Base-by-base conservation (phyloP, 2,797 vertebrate species). In the Anomalospiza imberbis region DNA sequence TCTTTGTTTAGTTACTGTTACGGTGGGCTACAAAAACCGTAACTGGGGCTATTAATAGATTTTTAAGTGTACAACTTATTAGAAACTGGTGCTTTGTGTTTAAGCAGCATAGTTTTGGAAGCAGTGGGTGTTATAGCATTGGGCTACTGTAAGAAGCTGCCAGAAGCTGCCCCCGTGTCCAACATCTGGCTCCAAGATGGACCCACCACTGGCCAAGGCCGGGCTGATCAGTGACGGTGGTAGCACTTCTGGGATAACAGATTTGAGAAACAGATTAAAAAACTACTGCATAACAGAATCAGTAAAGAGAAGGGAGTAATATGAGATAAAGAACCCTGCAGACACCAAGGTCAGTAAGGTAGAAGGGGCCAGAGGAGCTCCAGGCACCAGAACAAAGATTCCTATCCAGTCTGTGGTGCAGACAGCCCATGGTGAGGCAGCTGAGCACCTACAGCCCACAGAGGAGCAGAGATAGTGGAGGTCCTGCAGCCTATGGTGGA, bases 201-300 rank as follows among this genome's bases (percentile, higher is more conserved):
- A 71, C 5, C 14, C 0, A 2, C 3, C 3, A 2, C 13, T 63
- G 58, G 22, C 17, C 62, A 53, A 72, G 9, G 29, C 3, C 0
- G 0, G 65, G 28, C 9, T 2, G 1, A 29, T 51, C 42, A 32
- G 9, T 0, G 4, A 44, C 1, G 1, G 11, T 22, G 8, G 13
- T 90, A 34, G 10, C 0, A 0, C 9, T 21, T 78, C 32, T 40
- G 31, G 8, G 28, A 38, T 21, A 60, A 51, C 2, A 21, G 20
- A 44, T 31, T 50, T 60, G 79, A 53, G 54, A 63, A n/a, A 34
- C 0, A 0, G 26, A 12, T 5, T 3, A 2, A 50, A 61, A 51
- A 24, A 4, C 3, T 32, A 9, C 17, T 48, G n/a, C 2, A 5
- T 13, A 63, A 19, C 4, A 12, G 9, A 9, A 45, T 24, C 7